Evolutionary conservation across 2,888 invertebrate genomes (phyloP), one percentile per base, ranked within the genome.

Genomic region (Trissoscelio sp.): DNA sequence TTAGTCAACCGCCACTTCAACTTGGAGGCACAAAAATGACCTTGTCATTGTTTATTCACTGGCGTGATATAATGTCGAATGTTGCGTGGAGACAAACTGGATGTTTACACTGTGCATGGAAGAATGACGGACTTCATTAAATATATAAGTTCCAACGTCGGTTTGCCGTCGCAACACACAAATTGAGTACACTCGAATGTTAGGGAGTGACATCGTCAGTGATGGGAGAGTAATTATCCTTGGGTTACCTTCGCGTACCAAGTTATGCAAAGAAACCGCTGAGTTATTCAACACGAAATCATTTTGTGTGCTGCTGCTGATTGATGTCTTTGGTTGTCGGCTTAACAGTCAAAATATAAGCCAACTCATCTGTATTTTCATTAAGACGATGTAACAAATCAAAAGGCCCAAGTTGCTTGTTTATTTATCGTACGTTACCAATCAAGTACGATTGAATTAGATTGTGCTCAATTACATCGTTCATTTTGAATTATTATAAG

Each of bases 61-160:
- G 34, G 22, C 16, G 39, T 39, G 37, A 66, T 20, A 24, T 51
- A 66, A 48, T 39, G n/a, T 24, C 34, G 31, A 22, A 37, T 14
- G 37, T 39, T 24, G 24, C 31, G 14, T 28, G 39, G n/a, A 22
- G 39, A 66, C 66, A 51, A 64, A 39, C 66, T 20, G 24, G 20
- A 39, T 67, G 55, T 44, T 55, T 67, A 42, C 66, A 20, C 22
- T 37, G 37, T 34, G 37, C 48, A 37, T 34, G 7, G 20, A 53
- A 66, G 67, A 67, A 55, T 67, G 6, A 67, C 31, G 55, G 44
- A 24, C 42, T 53, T 66, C 39, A 66, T 66, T 66, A 66, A 53
- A 66, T 39, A 66, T 18, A 66, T 5, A 28, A 34, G 64, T 64
- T 53, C 11, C 37, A n/a, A n/a, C n/a, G n/a, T 37, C 22, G 48